Percentiles rank a stretch among this genome's conserved stretches.
phyloP scores from a whole-genome alignment of 2,888 invertebrate species.

The Dendrolimus houi region DNA sequence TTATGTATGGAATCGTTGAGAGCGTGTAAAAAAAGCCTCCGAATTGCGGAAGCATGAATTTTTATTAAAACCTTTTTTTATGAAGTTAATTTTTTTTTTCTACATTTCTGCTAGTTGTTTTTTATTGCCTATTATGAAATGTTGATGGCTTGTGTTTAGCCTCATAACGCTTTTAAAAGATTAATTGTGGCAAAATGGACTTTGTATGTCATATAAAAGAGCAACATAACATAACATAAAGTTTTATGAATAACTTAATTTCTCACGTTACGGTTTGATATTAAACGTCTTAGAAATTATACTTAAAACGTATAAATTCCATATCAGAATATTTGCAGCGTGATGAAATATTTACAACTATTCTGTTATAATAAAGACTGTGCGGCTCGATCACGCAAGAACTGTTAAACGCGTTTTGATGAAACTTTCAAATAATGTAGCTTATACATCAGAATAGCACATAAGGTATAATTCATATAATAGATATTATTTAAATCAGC shows the following conservation, averaged over 20 bases:
- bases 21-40: background rate
- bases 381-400: no score
- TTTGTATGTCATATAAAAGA: background rate
- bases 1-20: no score
- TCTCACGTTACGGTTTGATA: slow-evolving; percentile 2
- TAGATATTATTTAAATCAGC: no score
- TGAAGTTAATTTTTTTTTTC: background rate
- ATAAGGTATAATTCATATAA: no score
- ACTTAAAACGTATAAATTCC: background rate
- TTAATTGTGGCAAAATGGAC: slow-evolving; percentile 1
- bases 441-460: no score
- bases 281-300: no score
- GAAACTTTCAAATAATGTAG: no score
- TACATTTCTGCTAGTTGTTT: background rate
- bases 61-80: slow-evolving; percentile 16
- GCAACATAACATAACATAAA: slow-evolving; percentile 8
- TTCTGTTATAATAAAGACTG: no score
- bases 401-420: no score
- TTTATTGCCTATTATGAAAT: background rate
- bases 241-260: background rate
- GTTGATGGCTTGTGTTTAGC: background rate
- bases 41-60: slow-evolving; percentile 40
- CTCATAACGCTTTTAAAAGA: background rate
- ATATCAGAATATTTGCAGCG: no score
- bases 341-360: no score